Percentiles rank a stretch among this genome's conserved stretches.
These are phyloP conservation scores for Scartelaos histophorus DNA, from an alignment of 2,113 vertebrate species.

Conservation along the genomic window DNA sequence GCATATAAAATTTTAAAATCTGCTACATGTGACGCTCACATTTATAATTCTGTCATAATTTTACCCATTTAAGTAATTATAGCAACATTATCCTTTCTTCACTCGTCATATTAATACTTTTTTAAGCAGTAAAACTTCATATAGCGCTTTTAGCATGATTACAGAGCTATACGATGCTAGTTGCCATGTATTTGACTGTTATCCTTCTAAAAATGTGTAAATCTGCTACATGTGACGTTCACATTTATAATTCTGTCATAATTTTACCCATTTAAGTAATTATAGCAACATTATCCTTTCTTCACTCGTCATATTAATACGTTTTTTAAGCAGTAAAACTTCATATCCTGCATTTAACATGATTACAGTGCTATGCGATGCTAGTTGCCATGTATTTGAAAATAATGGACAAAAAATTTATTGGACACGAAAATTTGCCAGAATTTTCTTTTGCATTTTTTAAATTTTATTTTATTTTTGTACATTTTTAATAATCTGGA, in stretches of 20 bases:
- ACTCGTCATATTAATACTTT: not conserved
- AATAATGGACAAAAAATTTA: no score
- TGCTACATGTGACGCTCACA: no score
- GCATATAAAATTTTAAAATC: no score
- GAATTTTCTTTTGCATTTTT: no score
- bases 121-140: not conserved
- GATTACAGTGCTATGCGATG: not conserved
- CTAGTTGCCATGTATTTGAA: slow-evolving; percentile 23
- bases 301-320: not conserved
- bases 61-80: no score
- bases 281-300: not conserved
- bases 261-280: no score
- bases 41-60: no score
- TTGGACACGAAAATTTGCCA: no score
- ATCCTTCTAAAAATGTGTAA: slow-evolving; percentile 26
- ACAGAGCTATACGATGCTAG: not conserved
- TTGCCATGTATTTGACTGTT: slow-evolving; percentile 33
- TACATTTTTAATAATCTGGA: no score
- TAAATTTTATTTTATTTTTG: no score
- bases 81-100: not conserved
- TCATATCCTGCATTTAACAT: not conserved
- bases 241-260: no score
- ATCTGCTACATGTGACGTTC: no score
- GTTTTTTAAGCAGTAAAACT: not conserved
- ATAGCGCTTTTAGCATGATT: not conserved